Base-by-base conservation (phyloP, 1,140 invertebrate species). In the Drosophila teissieri region DNA sequence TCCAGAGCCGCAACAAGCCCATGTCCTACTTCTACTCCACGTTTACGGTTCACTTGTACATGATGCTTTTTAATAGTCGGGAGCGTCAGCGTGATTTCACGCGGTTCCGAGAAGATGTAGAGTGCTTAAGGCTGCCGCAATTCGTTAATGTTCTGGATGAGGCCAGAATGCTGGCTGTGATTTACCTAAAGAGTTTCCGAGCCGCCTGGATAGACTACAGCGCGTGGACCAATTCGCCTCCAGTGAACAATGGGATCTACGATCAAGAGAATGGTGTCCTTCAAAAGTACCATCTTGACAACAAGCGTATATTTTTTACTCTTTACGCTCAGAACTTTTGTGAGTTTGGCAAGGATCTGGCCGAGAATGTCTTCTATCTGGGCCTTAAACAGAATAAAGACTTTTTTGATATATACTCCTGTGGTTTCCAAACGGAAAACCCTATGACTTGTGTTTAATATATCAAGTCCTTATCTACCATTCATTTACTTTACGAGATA, bases 21-120 rank as follows among this genome's bases (percentile, higher is more conserved):
- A 92, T 92, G 90, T 90, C 90, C 7, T 92, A 92, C 24, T 92
- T 83, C 39, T 91, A 80, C 68, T 42, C 91, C 36, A 92, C 90
- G 0, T 83, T 92, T 3, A 80, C 76, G 22, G 88, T 91, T 1
- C 91, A 92, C 51, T 49, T 92, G 11, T 92, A 91, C 46, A 92
- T 92, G 91, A 81, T 74, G 17, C 48, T 91, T 15, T 91, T 86
- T 24, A 92, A 92, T 24, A 60, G 57, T 7, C 83, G 73, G 11
- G 91, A 89, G 36, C 74, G 91, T 0, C 73, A 76, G 14, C 74
- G 80, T 0, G 73, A 85, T 7, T 73, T 80, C 7, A 70, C 61
- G 11, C 83, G 63, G 2, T 88, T 86, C 52, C 79, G 79, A 5
- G 77, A 89, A 22, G 58, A 72, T 0, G 75, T 86, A 2, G 91